phyloP scores from a whole-genome alignment of 2,888 invertebrate species.

The Pemphredon lugubris region DNA sequence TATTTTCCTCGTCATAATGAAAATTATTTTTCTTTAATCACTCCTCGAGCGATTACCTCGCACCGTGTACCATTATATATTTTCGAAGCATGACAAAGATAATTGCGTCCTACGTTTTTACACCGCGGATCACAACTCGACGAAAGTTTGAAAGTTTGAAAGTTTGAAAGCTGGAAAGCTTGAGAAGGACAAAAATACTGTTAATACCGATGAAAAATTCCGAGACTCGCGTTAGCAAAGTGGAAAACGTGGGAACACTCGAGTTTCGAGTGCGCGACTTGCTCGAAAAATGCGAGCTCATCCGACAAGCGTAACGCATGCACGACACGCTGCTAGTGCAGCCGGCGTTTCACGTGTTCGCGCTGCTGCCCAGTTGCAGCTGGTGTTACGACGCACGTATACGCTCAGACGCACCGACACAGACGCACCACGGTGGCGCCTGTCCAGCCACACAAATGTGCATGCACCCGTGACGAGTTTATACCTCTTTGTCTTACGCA shows the following conservation, averaged over 20 bases:
- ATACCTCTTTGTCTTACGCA: constrained; percentile 54
- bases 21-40: no score
- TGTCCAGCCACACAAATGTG: constrained; percentile 72
- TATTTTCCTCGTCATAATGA: no score
- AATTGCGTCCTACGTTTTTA: no score
- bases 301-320: constrained; percentile 46
- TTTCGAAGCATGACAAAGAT: no score
- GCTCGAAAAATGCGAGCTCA: constrained; percentile 56
- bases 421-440: constrained; percentile 66
- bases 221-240: no score
- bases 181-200: no score
- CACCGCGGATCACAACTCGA: no score
- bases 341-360: constrained; percentile 53
- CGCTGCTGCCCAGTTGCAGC: constrained; percentile 50
- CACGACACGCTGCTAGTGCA: constrained; percentile 47
- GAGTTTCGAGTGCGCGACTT: background rate
- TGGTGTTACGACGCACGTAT: constrained; percentile 48
- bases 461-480: constrained; percentile 76
- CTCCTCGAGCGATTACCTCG: no score
- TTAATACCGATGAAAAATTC: no score
- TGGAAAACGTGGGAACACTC: constrained; percentile 1
- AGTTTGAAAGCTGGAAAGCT: no score
- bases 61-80: no score
- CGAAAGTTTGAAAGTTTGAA: no score
- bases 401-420: constrained; percentile 17